Evolutionary conservation across 2,113 vertebrate species (phyloP), one percentile per base, ranked within the genome.

Genomic region (Donacobius atricapilla): DNA sequence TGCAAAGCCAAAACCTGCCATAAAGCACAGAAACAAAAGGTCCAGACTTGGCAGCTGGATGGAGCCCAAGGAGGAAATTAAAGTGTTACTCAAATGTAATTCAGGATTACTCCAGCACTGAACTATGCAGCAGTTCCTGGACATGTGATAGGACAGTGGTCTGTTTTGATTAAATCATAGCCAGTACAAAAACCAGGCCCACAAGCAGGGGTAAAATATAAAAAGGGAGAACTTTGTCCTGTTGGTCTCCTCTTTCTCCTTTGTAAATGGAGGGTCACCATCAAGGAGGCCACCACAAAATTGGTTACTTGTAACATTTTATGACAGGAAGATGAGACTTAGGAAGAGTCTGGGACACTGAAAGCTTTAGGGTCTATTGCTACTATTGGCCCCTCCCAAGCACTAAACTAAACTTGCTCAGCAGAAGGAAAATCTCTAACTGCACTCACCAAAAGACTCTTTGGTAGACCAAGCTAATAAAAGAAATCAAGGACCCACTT

Each of bases 1-100:
- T 61, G 69, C 22, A 33, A 95, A 93, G 76, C 64, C 81, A 87
- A 95, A 90, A 89, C 76, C 70, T 86, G 70, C 75, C 84, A 63
- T 68, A 70, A 77, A 94, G 24, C 51, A 58, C 1, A 57, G 75
- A 92, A 95, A 79, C 16, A 60, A 94, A 72, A 94, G 75, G 94
- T 69, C 75, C 88, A 73, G 60, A 75, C 72, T 90, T 69, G 66
- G 64, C 71, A 93, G 44, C 78, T 91, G 93, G 93, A 69, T n/a
- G 42, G 3, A 37, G 42, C 84, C 83, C 95, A 91, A 63, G 57
- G 66, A 94, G 82, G 91, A 94, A 92, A 90, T 50, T 87, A 76
- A 86, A 88, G 82, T 44, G 58, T 91, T 95, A 95, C 63, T 90
- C 39, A 75, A 69, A 72, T 23, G 68, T 42, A 65, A 60, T 63